Evolutionary conservation across 1,140 invertebrate species (phyloP).

Genomic region (Trichogramma pretiosum): DNA sequence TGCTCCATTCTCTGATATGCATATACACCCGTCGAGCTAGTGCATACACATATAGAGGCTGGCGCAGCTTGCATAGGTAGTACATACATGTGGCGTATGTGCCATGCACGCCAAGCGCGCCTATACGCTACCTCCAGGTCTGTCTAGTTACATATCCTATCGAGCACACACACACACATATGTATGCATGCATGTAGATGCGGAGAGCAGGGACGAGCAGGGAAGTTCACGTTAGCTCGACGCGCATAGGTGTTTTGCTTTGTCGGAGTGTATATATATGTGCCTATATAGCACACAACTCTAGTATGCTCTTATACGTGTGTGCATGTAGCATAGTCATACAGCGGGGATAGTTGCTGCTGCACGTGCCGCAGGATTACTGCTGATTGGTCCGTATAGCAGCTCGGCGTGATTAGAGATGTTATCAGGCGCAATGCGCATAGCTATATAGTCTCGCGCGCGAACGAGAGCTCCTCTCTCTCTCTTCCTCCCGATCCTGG

Average conservation of each 20-base stretch:
- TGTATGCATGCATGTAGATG: background rate
- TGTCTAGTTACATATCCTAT: background rate
- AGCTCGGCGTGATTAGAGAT: slow-evolving; percentile 19
- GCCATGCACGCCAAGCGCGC: background rate
- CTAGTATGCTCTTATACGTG: background rate
- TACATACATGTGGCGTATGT: too few relatives aligned
- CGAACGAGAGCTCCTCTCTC: too few relatives aligned
- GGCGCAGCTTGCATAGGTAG: too few relatives aligned
- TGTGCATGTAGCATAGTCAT: background rate
- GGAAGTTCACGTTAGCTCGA: background rate
- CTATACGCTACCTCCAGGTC: background rate
- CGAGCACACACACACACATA: background rate
- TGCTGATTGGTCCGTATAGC: slow-evolving; percentile 15
- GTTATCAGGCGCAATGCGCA: slow-evolving; percentile 16
- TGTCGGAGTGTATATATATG: background rate
- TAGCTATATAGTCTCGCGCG: too few relatives aligned
- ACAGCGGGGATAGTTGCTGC: background rate
- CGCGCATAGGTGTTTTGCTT: background rate
- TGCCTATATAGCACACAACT: background rate
- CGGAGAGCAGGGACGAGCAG: background rate
- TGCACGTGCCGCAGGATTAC: slow-evolving; percentile 1
- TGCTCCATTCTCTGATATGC: background rate
- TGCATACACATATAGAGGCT: too few relatives aligned
- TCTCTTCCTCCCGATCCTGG: background rate
- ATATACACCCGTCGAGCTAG: background rate